A percentile compares a stretch with the other conserved stretches of the same genome.
Evolutionary conservation across 2,113 vertebrate species (phyloP).

Genomic region (Otolemur garnettii): DNA sequence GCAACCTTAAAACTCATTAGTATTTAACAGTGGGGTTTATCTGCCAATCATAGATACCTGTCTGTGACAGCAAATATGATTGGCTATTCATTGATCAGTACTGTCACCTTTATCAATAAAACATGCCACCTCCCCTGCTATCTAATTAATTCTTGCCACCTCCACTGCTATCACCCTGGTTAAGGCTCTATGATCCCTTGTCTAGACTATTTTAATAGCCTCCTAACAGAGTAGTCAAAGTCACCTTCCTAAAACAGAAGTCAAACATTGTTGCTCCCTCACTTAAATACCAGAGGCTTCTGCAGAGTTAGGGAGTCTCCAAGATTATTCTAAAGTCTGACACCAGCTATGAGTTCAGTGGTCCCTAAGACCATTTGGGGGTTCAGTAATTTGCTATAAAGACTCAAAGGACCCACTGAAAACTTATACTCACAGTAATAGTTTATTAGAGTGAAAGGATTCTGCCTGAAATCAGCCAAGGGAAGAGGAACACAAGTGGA

Average conservation of each 20-base stretch:
- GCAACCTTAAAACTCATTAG: background rate
- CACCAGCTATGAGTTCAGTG: background rate
- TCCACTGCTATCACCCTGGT: background rate
- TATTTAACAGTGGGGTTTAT: background rate
- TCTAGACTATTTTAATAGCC: background rate
- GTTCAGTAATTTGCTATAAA: background rate
- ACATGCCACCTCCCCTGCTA: background rate
- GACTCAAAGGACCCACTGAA: background rate
- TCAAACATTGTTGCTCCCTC: background rate
- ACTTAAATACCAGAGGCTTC: background rate
- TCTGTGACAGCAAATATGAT: background rate
- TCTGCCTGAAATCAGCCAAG: background rate
- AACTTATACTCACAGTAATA: background rate
- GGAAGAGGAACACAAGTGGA: background rate
- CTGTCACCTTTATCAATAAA: background rate
- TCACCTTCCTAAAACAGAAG: background rate
- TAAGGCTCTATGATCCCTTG: background rate
- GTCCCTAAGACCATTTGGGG: background rate
- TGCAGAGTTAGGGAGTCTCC: background rate
- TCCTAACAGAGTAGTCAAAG: background rate
- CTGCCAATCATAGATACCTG: background rate
- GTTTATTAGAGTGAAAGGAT: background rate
- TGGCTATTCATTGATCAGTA: background rate
- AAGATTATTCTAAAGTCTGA: background rate
- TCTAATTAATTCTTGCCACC: background rate